Percentiles rank a stretch among this genome's conserved stretches.
Conservation (phyloP, 2,113 vertebrate genomes). For the Bubo bubo region DNA sequence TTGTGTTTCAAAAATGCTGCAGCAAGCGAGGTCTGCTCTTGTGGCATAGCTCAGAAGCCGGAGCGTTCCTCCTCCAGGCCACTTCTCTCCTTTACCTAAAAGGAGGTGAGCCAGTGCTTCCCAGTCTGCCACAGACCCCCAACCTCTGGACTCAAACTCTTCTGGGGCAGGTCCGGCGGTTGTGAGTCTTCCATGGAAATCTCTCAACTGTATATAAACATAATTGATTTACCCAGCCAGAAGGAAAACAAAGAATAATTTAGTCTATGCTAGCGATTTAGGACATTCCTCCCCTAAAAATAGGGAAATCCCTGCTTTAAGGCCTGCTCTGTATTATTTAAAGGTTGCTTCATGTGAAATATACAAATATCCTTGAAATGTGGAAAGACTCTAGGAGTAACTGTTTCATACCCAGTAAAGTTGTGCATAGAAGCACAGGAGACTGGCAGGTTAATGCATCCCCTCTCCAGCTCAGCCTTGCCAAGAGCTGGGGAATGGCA, state of each 20-base stretch:
- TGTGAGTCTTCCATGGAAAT: not conserved
- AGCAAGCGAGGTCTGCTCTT: not conserved
- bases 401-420: not conserved
- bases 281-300: not conserved
- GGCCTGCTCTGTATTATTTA: not conserved
- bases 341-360: not conserved
- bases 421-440: not conserved
- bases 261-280: not conserved
- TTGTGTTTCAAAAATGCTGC: not conserved
- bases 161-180: not conserved
- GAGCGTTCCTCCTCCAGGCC: not conserved
- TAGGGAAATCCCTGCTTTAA: not conserved
- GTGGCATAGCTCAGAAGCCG: not conserved
- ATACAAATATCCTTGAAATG: not conserved
- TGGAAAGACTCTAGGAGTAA: not conserved
- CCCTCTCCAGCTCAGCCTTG: not conserved
- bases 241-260: not conserved
- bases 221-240: not conserved
- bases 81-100: not conserved
- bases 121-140: not conserved
- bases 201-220: not conserved
- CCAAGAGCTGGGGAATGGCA: not conserved
- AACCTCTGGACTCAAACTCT: not conserved
- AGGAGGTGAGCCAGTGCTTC: not conserved
- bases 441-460: accelerated